Percentiles rank a stretch among this genome's conserved stretches.
Conservation (phyloP, 2,888 invertebrate genomes). For the Gasteruption jaculator region DNA sequence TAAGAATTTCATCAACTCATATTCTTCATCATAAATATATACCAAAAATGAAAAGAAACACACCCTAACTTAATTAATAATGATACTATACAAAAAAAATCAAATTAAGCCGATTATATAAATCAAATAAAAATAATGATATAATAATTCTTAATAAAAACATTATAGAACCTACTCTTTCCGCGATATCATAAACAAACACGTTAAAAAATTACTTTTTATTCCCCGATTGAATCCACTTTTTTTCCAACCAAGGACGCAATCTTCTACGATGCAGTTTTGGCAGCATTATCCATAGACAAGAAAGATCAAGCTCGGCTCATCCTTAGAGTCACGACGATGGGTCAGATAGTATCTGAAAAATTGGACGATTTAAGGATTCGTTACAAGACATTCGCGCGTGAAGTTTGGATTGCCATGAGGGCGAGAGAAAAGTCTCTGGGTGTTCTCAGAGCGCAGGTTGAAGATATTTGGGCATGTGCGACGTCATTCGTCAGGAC, state of each 20-base stretch:
- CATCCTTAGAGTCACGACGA: constrained; percentile 61
- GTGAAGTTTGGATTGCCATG: constrained; percentile 62
- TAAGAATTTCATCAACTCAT: no score
- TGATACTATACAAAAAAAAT: no score
- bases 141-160: neutral
- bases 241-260: no score
- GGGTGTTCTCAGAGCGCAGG: constrained; percentile 52
- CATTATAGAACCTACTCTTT: no score
- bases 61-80: no score
- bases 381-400: constrained; percentile 59
- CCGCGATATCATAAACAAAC: no score
- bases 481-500: constrained; percentile 51
- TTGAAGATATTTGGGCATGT: constrained; percentile 48
- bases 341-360: constrained; percentile 66
- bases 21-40: no score
- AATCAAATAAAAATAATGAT: no score
- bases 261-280: constrained; percentile 61
- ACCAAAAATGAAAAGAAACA: no score
- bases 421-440: constrained; percentile 59
- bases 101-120: no score
- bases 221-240: no score
- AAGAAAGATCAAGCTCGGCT: constrained; percentile 60
- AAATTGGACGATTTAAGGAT: constrained; percentile 62
- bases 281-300: constrained; percentile 59
- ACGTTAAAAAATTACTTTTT: no score